Evolutionary conservation across 2,113 vertebrate species (phyloP), one percentile per base, ranked within the genome.

Genomic region (Rhadina sibilatrix): DNA sequence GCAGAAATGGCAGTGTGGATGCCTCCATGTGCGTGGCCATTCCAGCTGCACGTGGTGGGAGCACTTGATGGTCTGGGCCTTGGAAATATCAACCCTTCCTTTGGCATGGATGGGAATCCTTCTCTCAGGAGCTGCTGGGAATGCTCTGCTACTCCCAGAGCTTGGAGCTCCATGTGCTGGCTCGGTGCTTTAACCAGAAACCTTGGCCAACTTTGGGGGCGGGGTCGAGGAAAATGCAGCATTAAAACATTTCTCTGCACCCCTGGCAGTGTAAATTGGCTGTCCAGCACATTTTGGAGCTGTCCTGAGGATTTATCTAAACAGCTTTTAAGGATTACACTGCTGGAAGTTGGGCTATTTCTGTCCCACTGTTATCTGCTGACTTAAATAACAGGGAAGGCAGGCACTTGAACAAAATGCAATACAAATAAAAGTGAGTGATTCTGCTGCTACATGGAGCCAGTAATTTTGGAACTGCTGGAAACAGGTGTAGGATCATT

Each of bases 161-260:
- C 2, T 35, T 27, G 28, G 33, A 54, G 52, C 21, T 60, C 81
- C 0, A 1, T 23, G 37, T 2, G 0, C n/a, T 31, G 31, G 9
- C 37, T 40, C 2, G 0, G 52, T 57, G 57, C 68, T 87, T 68
- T 23, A 12, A 65, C 11, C 37, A 71, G 28, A 70, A 84, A 38
- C 25, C 33, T 76, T 12, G 54, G 59, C 33, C 15, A 24, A 1
- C 7, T n/a, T n/a, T 17, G 22, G 4, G 9, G 5, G 9, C 2
- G 1, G 3, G 1, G 0, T 16, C 0, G 5, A 35, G 60, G 42
- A n/a, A 33, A 33, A 49, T 6, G 33, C 22, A 65, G 64, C 33
- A 2, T 50, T 69, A 12, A 54, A 88, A 61, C 21, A 21, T 53
- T 46, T 49, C 46, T 12, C 6, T 38, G 27, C 15, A 6, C 50